Evolutionary conservation across 2,888 invertebrate genomes (phyloP).

Genomic region (Callosobruchus maculatus): DNA sequence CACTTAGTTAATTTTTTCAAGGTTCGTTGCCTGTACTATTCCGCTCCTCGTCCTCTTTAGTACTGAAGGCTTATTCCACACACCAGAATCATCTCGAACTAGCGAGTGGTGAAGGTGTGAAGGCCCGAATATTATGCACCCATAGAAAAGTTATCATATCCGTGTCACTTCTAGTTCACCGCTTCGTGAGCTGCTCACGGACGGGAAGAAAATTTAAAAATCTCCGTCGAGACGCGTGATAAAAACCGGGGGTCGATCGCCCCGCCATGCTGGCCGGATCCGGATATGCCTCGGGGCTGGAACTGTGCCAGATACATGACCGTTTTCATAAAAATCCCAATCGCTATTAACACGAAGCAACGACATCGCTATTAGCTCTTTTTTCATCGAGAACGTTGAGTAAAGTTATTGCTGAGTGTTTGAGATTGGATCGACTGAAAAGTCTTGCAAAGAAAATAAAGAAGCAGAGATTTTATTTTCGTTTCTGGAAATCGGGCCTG

Average conservation of each 20-base stretch:
- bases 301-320: not conserved
- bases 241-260: not conserved
- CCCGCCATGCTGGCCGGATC: too few relatives aligned
- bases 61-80: too few relatives aligned
- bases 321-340: not conserved
- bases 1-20: too few relatives aligned
- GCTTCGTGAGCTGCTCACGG: not conserved
- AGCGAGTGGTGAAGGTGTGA: too few relatives aligned
- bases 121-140: not conserved
- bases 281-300: not conserved
- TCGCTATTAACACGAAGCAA: not conserved
- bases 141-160: not conserved
- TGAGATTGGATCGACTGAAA: not conserved
- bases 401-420: not conserved
- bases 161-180: not conserved
- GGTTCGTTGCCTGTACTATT: too few relatives aligned
- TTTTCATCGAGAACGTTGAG: not conserved
- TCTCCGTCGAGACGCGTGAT: not conserved
- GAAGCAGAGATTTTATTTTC: not conserved
- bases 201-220: not conserved
- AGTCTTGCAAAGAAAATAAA: not conserved
- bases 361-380: not conserved
- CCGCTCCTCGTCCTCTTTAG: too few relatives aligned
- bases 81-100: too few relatives aligned
- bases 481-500: not conserved